Evolutionary conservation across 2,888 invertebrate species (phyloP).

Genomic region (Diarsia dahlii): DNA sequence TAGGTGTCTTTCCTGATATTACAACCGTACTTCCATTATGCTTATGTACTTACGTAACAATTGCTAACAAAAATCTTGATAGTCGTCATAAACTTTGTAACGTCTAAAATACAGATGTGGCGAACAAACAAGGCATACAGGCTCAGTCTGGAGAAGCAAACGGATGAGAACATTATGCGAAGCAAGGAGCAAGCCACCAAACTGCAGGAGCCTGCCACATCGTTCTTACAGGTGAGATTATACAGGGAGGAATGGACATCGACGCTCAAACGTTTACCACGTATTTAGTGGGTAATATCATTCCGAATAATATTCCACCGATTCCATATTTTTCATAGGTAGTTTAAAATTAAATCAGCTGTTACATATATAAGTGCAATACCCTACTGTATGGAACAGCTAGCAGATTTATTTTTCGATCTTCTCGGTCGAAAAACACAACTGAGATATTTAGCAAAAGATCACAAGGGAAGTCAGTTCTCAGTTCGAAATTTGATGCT

Average conservation of each 20-base stretch:
- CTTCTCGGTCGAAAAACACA: too few species aligned
- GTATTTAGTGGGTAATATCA: too few species aligned
- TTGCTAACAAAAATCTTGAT: neutral
- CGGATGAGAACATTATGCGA: conserved; percentile 94
- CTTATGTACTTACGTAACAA: neutral
- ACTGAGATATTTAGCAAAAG: neutral
- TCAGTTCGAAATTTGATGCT: neutral
- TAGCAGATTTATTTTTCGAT: too few species aligned
- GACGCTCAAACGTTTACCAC: too few species aligned
- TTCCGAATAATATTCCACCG: too few species aligned
- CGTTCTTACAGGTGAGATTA: conserved; percentile 89
- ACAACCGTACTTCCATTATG: too few species aligned
- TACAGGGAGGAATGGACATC: too few species aligned
- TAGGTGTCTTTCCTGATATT: too few species aligned
- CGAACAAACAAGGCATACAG: conserved; percentile 94
- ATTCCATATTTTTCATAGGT: too few species aligned
- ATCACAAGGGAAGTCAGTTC: neutral
- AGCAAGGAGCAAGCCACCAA: conserved; percentile 94
- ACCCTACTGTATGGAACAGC: too few species aligned
- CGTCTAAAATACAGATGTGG: conserved; percentile 89
- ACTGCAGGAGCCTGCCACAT: conserved; percentile 91
- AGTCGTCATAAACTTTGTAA: neutral
- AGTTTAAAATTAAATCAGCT: too few species aligned
- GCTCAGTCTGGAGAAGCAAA: conserved; percentile 93
- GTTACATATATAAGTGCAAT: too few species aligned